phyloP scores from a whole-genome alignment of 2,888 invertebrate species.

The Cryptus viduatorius region DNA sequence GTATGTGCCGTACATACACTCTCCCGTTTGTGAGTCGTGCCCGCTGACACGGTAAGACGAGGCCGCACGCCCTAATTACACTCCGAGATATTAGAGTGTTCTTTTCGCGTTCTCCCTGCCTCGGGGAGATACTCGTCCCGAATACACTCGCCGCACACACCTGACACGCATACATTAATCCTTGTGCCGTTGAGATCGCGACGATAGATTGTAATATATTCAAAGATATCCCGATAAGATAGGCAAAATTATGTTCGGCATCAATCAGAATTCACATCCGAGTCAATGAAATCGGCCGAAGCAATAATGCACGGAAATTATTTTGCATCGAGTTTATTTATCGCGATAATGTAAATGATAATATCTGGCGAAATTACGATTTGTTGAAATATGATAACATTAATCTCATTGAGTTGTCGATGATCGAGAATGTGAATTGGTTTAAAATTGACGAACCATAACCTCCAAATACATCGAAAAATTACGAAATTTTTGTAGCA shows the following conservation, averaged over 20 bases:
- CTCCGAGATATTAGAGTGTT: slow-evolving; percentile 40
- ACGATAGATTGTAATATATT: not conserved
- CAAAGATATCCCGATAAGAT: not conserved
- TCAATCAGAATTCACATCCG: not conserved
- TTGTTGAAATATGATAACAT: no score
- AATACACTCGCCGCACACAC: slow-evolving; percentile 1
- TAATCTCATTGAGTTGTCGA: no score
- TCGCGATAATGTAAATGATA: not conserved
- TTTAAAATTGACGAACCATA: no score
- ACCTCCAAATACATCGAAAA: no score
- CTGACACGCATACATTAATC: not conserved
- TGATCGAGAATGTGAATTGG: no score
- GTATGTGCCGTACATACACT: not conserved
- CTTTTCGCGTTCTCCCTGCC: slow-evolving; percentile 50
- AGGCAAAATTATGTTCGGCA: not conserved
- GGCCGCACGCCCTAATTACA: slow-evolving; percentile 74
- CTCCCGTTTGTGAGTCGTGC: slow-evolving; percentile 52
- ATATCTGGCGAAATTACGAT: not conserved
- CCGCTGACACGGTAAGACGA: slow-evolving; percentile 70
- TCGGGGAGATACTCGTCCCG: slow-evolving; percentile 30
- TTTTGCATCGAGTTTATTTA: not conserved
- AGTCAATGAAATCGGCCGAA: not conserved
- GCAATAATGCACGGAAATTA: not conserved
- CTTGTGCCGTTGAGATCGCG: not conserved
- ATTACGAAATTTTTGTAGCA: no score